Base-by-base conservation (phyloP, 2,888 invertebrate genomes). In the Kuschelorhynchus macadamiae region DNA sequence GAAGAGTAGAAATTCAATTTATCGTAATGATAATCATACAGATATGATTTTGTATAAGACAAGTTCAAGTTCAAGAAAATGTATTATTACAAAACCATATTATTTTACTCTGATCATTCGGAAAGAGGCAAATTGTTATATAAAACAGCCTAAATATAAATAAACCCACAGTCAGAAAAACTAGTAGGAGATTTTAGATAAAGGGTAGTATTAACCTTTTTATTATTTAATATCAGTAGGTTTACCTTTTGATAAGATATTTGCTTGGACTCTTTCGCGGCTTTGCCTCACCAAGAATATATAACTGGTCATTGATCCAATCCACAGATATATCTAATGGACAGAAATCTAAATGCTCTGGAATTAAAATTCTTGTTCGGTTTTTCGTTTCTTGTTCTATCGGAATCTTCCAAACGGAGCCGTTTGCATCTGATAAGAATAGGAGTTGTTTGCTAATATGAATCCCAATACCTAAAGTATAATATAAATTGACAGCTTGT, bases 271-370 rank as follows among this genome's bases (percentile, higher is more conserved):
- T 61, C 59, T 71, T 70, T 63, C 65, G 67, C n/a, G 64, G 53
- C 32, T 60, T 68, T 5, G 90, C 88, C 82, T 93, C 91, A 0
- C 92, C 93, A 25, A 95, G 86, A 59, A 97, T 88, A 77, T 95
- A 97, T 1, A 97, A 85, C 64, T 93, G 90, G 67, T 91, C 88
- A 78, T 94, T 93, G 32, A 97, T 84, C 97, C 97, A 97, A 82
- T 97, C 97, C 0, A 96, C 88, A 0, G 93, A 91, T 7, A 94
- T 79, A 72, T 91, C 90, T 50, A 91, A 81, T 0, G 94, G 92
- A 65, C 87, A 87, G 78, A 90, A 91, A 50, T 87, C 86, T 9
- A 87, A 86, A 50, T 86, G 86, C 44, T 87, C 84, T 0, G 90
- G 87, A 1, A 87, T 85, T 0, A 90, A 82, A 36, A 92, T 87